Evolutionary conservation across 2,797 vertebrate species (phyloP), one percentile per base, ranked within the genome.

Genomic region (Microtus californicus): DNA sequence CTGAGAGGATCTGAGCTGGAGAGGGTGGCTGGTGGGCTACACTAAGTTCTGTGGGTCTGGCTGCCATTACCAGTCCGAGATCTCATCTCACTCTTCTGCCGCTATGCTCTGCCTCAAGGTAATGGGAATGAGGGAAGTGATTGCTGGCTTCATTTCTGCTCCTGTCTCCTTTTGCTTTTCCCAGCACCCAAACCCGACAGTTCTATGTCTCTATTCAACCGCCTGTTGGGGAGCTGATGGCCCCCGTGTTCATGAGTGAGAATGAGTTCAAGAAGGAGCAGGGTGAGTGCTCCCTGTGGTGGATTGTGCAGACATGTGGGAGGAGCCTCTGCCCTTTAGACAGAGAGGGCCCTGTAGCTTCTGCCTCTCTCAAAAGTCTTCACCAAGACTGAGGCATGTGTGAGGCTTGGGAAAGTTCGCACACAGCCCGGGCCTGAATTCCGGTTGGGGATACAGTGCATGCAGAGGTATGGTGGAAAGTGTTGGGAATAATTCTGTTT

Each of bases 181-280:
- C 15, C 96, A 99, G 99, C 98, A 99, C 99, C 65, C 99, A 99
- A 95, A 99, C 98, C 0, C 99, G 99, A 95, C 99, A 99, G 96
- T 99, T 99, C 98, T 99, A 99, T 1, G 99, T 99, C 95, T 99
- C 99, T 13, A 99, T 99, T 98, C 99, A 99, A 98, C 99, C 99
- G 0, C 99, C 99, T 0, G 99, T 99, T 0, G 99, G 99, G 82
- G 99, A 99, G 97, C 98, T 99, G 96, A 99, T 99, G 99, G 99
- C 99, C 54, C 99, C 99, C 0, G 82, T 99, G 88, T 99, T 99
- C 98, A 99, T 99, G 98, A 99, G 99, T 0, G 99, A 99, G 97
- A 99, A 99, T 0, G 99, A 99, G 96, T 99, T 99, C 98, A 99
- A 99, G 98, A 99, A 99, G 96, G 99, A 99, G 90, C 99, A 99